Evolutionary conservation across 2,797 vertebrate species (phyloP).

Genomic region (Mionectes olivaceus): DNA sequence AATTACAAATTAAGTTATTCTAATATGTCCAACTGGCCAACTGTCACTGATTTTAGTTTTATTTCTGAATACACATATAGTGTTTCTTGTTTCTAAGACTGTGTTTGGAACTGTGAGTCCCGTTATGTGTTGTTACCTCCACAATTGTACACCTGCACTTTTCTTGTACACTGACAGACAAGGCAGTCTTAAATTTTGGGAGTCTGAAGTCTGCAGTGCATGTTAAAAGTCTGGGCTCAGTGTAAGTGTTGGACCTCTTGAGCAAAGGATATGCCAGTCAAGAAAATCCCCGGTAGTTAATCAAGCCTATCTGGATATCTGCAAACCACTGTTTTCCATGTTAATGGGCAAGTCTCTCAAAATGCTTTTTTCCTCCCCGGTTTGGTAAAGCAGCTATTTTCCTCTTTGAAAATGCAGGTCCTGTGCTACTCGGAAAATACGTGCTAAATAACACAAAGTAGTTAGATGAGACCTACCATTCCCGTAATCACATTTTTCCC

Average conservation of each 20-base stretch:
- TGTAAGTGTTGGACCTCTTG: background rate
- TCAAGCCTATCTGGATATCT: background rate
- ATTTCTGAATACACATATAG: background rate
- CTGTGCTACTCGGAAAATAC: background rate
- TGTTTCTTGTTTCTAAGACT: background rate
- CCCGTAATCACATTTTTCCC: background rate
- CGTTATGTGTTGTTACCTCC: background rate
- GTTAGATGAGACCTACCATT: background rate
- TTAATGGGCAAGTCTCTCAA: background rate
- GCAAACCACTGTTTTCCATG: background rate
- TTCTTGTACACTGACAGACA: background rate
- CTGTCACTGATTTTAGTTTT: background rate
- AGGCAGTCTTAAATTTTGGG: background rate
- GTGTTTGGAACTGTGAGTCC: background rate
- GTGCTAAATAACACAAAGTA: background rate
- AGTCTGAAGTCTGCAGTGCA: background rate
- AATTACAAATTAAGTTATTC: background rate
- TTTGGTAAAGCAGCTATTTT: background rate
- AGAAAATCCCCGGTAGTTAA: background rate
- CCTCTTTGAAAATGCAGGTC: conserved; percentile 24
- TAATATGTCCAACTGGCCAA: background rate
- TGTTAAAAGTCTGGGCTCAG: background rate
- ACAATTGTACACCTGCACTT: background rate
- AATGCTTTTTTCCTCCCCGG: background rate
- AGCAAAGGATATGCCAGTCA: conserved; percentile 9